Conservation (phyloP, 2,888 invertebrate species). For the Lysandra bellargus region DNA sequence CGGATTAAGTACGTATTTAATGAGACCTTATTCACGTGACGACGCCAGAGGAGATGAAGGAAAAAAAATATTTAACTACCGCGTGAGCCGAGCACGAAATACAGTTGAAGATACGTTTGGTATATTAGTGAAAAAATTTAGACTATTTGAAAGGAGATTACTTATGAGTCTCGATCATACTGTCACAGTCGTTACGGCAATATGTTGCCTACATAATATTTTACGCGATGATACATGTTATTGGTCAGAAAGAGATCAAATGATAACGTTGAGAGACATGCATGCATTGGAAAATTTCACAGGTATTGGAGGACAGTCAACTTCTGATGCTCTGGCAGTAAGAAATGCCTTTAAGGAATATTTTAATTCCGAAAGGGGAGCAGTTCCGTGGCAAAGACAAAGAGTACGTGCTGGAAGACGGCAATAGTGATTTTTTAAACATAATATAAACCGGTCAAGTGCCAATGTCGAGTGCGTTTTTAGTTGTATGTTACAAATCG, state of each 20-base stretch:
- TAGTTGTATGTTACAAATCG: no score
- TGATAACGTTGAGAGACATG: no score
- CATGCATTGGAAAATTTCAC: no score
- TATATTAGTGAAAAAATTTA: conserved; percentile 34
- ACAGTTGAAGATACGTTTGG: conserved; percentile 38
- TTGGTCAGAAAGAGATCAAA: conserved; percentile 29
- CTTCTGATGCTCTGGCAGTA: no score
- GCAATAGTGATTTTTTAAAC: conserved; percentile 19
- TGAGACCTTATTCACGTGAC: conserved; percentile 33
- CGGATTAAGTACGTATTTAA: no score
- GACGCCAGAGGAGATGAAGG: conserved; percentile 29
- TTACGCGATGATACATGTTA: conserved; percentile 30
- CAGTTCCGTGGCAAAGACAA: conserved; percentile 17
- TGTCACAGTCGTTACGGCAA: conserved; percentile 30
- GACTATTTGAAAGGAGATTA: background rate
- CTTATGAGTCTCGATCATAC: background rate
- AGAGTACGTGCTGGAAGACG: conserved; percentile 30
- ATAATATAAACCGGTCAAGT: background rate
- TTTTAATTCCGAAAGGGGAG: conserved; percentile 26
- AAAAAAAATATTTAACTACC: conserved; percentile 38
- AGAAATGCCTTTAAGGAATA: conserved; percentile 28
- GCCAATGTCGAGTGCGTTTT: no score
- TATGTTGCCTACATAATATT: conserved; percentile 29
- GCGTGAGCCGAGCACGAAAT: conserved; percentile 38
- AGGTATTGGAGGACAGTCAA: no score